Evolutionary conservation across 2,797 vertebrate genomes (phyloP).

Genomic region (Anguilla marmorata): DNA sequence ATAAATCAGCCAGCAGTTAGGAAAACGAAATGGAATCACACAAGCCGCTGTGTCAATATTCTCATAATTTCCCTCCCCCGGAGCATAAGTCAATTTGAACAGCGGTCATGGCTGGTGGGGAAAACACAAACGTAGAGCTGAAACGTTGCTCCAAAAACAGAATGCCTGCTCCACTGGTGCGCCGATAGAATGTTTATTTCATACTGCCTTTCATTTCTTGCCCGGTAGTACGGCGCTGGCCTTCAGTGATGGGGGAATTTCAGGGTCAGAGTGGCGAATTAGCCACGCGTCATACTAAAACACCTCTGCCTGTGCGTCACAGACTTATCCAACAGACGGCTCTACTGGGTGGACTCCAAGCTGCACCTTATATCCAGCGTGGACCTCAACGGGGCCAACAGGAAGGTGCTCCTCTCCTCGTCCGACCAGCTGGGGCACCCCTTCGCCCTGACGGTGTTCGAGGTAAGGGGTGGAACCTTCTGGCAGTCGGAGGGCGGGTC

Average conservation of each 20-base stretch:
- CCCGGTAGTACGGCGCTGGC: not conserved
- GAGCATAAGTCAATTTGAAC: constrained; percentile 41
- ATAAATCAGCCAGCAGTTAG: constrained; percentile 47
- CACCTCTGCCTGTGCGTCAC: constrained; percentile 32
- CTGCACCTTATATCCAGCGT: constrained; percentile 93
- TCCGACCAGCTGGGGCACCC: constrained; percentile 88
- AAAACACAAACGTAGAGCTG: not conserved
- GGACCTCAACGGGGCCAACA: constrained; percentile 89
- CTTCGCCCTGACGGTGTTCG: constrained; percentile 92
- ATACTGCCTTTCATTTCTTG: constrained; percentile 27
- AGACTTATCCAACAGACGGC: constrained; percentile 92
- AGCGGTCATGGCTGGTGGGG: constrained; percentile 25
- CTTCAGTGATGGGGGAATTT: not conserved
- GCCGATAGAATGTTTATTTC: constrained; percentile 15
- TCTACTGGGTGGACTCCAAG: constrained; percentile 99
- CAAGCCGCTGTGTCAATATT: constrained; percentile 44
- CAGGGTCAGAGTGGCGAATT: not conserved
- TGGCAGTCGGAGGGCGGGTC: not conserved
- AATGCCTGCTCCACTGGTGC: not conserved
- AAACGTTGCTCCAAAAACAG: not conserved
- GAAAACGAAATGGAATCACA: constrained; percentile 44
- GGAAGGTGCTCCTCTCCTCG: constrained; percentile 90
- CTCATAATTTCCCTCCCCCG: constrained; percentile 38
- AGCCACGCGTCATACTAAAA: not conserved
- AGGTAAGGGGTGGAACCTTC: constrained; percentile 71